phyloP scores from a whole-genome alignment of 1,140 invertebrate species.

The Magallana gigas region DNA sequence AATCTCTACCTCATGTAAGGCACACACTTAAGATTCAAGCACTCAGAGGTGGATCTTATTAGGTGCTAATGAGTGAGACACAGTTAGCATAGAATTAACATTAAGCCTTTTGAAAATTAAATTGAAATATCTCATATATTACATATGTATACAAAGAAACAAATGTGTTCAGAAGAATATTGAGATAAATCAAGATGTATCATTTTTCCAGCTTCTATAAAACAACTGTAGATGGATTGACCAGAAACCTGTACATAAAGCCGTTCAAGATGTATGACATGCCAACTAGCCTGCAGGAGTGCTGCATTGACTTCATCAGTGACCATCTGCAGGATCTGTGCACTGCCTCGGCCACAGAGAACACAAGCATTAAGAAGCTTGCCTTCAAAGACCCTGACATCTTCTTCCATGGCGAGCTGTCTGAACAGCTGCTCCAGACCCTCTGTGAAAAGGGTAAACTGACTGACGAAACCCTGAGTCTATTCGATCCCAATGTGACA shows the following conservation, averaged over 20 bases:
- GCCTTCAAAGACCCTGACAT: conserved; percentile 84
- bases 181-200: background rate
- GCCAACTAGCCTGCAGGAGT: conserved; percentile 82
- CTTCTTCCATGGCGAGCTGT: conserved; percentile 85
- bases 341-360: conserved; percentile 73
- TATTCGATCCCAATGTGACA: conserved; percentile 86
- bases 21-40: background rate
- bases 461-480: conserved; percentile 83
- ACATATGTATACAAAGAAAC: no score
- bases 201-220: conserved; percentile 24
- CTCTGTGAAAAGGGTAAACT: conserved; percentile 84
- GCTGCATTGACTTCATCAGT: conserved; percentile 86
- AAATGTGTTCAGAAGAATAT: no score
- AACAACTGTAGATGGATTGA: background rate
- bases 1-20: background rate
- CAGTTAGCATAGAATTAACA: no score
- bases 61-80: conserved; percentile 8
- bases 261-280: conserved; percentile 72
- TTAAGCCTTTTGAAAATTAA: no score
- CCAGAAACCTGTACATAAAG: conserved; percentile 8
- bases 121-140: no score
- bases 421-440: conserved; percentile 84
- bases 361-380: conserved; percentile 77
- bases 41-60: background rate
- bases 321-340: conserved; percentile 85